Percentiles rank a stretch among this genome's conserved stretches.
These are phyloP conservation scores for Contarinia nasturtii DNA, from an alignment of 1,140 invertebrate genomes.

Conservation along the genomic window DNA sequence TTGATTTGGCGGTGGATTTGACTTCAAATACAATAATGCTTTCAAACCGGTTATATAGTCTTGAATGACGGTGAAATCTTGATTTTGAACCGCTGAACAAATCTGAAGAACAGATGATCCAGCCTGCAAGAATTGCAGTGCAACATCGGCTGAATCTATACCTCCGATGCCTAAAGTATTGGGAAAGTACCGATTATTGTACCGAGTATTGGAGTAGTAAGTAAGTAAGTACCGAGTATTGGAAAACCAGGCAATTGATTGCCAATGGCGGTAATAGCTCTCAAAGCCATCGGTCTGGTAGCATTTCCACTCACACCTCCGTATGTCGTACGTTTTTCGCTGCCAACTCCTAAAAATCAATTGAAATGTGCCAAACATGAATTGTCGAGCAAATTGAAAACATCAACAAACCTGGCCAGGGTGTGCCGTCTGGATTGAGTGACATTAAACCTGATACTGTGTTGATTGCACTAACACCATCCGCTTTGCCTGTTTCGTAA, in stretches of 20 bases:
- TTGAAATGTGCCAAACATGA: no score
- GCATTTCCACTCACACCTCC: slow-evolving; percentile 94
- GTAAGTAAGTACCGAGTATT: no score
- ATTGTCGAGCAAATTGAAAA: no score
- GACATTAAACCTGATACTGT: slow-evolving; percentile 90
- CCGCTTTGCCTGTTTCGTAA: slow-evolving; percentile 48
- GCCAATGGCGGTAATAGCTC: slow-evolving; percentile 73
- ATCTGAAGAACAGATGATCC: slow-evolving; percentile 84
- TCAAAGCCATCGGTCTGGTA: slow-evolving; percentile 77
- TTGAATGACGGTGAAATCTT: slow-evolving; percentile 89
- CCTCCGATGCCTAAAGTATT: slow-evolving; percentile 87
- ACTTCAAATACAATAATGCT: slow-evolving; percentile 68
- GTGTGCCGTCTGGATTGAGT: slow-evolving; percentile 50
- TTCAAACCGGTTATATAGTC: slow-evolving; percentile 86
- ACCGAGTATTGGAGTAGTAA: no score
- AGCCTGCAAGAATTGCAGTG: slow-evolving; percentile 79
- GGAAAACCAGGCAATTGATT: slow-evolving; percentile 69
- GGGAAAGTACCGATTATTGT: no score
- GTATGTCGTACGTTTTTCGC: slow-evolving; percentile 71
- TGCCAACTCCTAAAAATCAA: slow-evolving; percentile 69
- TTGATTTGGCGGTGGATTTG: slow-evolving; percentile 32
- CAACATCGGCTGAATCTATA: slow-evolving; percentile 87
- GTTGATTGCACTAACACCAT: slow-evolving; percentile 93
- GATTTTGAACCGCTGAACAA: slow-evolving; percentile 94
- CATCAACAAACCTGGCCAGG: no score